phyloP scores from a whole-genome alignment of 2,888 invertebrate genomes.

The Campoplex nolae region DNA sequence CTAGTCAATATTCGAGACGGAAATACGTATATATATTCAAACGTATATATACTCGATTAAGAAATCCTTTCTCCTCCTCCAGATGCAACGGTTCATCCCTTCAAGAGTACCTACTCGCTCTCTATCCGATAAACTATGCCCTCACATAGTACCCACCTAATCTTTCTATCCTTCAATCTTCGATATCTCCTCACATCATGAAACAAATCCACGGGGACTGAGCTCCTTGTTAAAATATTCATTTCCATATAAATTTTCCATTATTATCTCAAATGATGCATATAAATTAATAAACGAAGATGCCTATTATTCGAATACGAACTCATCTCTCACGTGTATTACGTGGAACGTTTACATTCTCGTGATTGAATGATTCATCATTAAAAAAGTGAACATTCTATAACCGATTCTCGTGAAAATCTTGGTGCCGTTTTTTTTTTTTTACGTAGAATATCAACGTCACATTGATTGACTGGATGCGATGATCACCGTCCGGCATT shows the following conservation, averaged over 20 bases:
- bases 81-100: conserved; percentile 55
- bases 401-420: neutral
- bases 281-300: conserved; percentile 36
- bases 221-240: neutral
- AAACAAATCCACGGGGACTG: conserved; percentile 31
- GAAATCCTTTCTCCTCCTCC: conserved; percentile 49
- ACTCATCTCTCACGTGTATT: neutral
- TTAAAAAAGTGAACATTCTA: neutral
- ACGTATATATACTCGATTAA: conserved; percentile 44
- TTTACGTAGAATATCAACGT: too few species aligned
- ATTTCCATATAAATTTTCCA: neutral
- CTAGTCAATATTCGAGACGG: conserved; percentile 65
- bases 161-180: conserved; percentile 42
- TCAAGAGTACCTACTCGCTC: conserved; percentile 16
- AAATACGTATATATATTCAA: neutral
- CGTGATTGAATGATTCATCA: neutral
- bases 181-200: conserved; percentile 38
- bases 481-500: conserved; percentile 8
- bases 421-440: neutral
- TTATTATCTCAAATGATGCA: conserved; percentile 22
- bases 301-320: neutral
- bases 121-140: conserved; percentile 21
- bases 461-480: neutral
- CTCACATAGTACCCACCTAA: conserved; percentile 47
- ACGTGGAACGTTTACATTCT: neutral